Evolutionary conservation across 2,797 vertebrate genomes (phyloP), one percentile per base, ranked within the genome.

Genomic region (Rhinella marina): DNA sequence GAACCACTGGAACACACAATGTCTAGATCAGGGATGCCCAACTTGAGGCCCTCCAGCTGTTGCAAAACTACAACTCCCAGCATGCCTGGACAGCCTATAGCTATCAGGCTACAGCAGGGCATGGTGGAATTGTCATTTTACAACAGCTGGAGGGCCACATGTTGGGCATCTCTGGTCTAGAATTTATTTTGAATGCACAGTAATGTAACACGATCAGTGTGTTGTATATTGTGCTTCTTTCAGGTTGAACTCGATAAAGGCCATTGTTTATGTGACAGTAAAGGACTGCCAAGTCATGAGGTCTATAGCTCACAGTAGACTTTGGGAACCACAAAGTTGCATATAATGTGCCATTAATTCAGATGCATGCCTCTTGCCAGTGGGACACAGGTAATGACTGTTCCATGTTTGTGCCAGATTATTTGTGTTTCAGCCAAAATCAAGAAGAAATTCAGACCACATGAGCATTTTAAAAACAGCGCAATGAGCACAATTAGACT

Each of bases 331-430:
- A 52, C 32, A 81, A n/a, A 81, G 83, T 62, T 70, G 27, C 70
- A 76, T 87, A 72, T 75, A 77, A 87, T 87, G 79, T 87, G 68
- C 57, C 56, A 76, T 88, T 84, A 78, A 66, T 79, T 84, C 59
- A 25, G 73, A 68, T 78, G 50, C 81, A 88, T 70, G 17, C 56
- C 73, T 87, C 59, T 23, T 83, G 86, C 86, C 61, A 70, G 81
- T 77, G 73, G 82, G 73, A 84, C 23, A 56, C 62, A 81, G 82
- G 57, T 84, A 84, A 88, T 78, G 73, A 50, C 76, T 61, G 62
- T 72, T 76, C n/a, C 29, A 48, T 29, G 57, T 72, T 79, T 68
- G 75, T 88, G 87, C 87, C 87, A 80, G 81, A 41, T 83, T 76
- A 84, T 80, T 68, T 78, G 76, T 59, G 76, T 62, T 54, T 79